These are phyloP conservation scores for Holocentrus rufus DNA, from an alignment of 2,797 vertebrate species.

Conservation along the genomic window DNA sequence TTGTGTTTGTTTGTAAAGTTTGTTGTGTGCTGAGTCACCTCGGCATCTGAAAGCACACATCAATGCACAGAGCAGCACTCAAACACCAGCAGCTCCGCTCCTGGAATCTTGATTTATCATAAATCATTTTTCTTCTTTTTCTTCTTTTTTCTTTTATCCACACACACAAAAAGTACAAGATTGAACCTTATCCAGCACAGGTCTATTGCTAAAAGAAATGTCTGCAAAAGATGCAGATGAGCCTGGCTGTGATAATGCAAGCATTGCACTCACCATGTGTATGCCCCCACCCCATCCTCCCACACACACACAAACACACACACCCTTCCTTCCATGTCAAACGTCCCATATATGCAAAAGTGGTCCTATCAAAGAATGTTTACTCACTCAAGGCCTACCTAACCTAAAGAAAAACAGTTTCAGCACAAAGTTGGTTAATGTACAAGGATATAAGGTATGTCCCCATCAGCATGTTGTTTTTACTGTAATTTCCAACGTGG, in stretches of 20 bases:
- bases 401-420: no score
- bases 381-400: no score
- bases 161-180: conserved; percentile 17
- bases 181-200: conserved; percentile 22
- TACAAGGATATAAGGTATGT: no score
- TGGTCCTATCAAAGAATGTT: no score
- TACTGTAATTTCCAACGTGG: no score
- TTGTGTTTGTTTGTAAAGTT: not conserved
- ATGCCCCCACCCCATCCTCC: no score
- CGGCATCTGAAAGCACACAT: conserved; percentile 8
- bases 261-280: no score
- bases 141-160: conserved; percentile 13
- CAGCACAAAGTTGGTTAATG: no score
- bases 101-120: conserved; percentile 31
- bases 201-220: not conserved
- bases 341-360: no score
- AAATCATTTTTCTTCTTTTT: conserved; percentile 20
- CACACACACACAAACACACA: no score
- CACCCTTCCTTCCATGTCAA: no score
- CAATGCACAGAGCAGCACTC: conserved; percentile 4
- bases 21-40: not conserved
- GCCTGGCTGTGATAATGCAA: not conserved
- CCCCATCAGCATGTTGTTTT: no score
- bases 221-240: not conserved
- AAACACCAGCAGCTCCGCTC: not conserved